phyloP scores from a whole-genome alignment of 2,797 vertebrate species.

The Galago senegalensis region DNA sequence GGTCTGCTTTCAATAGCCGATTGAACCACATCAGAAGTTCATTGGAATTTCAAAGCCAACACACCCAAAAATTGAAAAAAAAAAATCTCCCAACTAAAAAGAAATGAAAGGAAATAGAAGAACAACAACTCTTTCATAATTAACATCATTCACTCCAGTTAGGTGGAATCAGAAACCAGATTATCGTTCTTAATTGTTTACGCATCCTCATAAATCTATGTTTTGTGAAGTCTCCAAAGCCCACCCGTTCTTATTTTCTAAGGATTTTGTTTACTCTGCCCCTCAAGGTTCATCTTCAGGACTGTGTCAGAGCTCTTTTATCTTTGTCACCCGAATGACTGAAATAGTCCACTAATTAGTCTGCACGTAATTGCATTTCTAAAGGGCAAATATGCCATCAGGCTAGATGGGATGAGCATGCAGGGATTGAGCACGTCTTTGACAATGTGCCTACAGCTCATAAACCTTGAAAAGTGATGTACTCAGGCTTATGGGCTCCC shows the following conservation, averaged over 20 bases:
- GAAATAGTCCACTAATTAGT: constrained; percentile 68
- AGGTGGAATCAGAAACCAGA: constrained; percentile 31
- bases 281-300: constrained; percentile 55
- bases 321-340: constrained; percentile 65
- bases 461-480: not conserved
- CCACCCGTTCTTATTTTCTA: not conserved
- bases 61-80: not conserved
- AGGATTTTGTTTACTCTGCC: constrained; percentile 8
- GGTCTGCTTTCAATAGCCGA: constrained; percentile 4
- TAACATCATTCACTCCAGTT: not conserved
- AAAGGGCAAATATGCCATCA: constrained; percentile 71
- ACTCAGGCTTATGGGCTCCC: not conserved
- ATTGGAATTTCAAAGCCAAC: constrained; percentile 49
- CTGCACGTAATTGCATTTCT: constrained; percentile 72
- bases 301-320: constrained; percentile 28
- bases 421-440: not conserved
- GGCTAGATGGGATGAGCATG: constrained; percentile 5
- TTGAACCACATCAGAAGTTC: not conserved
- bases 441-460: constrained; percentile 16
- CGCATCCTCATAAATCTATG: not conserved
- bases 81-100: not conserved
- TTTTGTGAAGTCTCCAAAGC: constrained; percentile 19
- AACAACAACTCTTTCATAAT: not conserved
- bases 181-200: not conserved
- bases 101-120: not conserved